Base-by-base conservation (phyloP, 1,140 invertebrate species). In the Zelostemma sp. region DNA sequence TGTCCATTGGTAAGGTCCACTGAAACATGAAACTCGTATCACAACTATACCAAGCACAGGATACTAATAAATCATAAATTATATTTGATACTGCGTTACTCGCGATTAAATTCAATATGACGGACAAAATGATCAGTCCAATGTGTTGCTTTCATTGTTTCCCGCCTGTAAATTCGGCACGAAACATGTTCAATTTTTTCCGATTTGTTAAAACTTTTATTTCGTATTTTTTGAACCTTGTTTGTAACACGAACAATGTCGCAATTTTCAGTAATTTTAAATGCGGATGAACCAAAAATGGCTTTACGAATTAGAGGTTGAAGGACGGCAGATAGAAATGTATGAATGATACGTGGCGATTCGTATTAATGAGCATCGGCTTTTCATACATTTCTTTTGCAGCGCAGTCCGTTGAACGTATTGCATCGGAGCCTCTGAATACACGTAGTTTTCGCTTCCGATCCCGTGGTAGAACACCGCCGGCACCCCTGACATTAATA, bases 1-100 rank as follows among this genome's bases (percentile, higher is more conserved):
- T 95, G 94, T 86, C 94, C 94, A 87, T 95, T 96, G 87, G 92
- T 93, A 87, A 96, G 90, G 88, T 96, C 94, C 90, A 96, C 93
- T 96, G 92, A 89, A 92, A 92, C 81, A 91, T 83, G 85, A 84
- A 85, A 79, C 73, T 84, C 70, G 69, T 67, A 77, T 85, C 72
- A 85, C 74, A 82, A 83, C 75, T 80, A 74, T 75, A 74, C 53
- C 35, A 15, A 47, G 46, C 1, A 46, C 25, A 51, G 18, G 0
- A 21, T 25, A 54, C 55, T 46, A 8, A 35, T 19, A 17, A 50
- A 38, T 35, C 6, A 33, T 43, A n/a, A 35, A 35, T 35, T 12
- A 31, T 33, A 15, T 38, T 46, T 17, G 25, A 17, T 35, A 33
- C 19, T 56, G 57, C 8, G 18, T 60, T 33, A 58, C 47, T 35